Base-by-base conservation (phyloP, 2,888 invertebrate genomes). In the Adelognathus sp. region DNA sequence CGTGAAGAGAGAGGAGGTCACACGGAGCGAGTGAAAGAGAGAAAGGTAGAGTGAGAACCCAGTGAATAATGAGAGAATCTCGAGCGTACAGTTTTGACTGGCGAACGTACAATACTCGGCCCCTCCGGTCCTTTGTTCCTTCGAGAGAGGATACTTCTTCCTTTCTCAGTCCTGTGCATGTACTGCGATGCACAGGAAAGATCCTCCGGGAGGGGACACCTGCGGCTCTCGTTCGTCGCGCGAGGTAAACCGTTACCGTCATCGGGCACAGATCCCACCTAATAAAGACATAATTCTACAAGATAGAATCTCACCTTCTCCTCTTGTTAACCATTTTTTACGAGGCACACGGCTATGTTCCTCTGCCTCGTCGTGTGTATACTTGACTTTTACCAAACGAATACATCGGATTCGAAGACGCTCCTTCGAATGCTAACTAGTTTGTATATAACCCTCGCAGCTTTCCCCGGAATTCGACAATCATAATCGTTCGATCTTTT, bases 201-300 rank as follows among this genome's bases (percentile, higher is more conserved):
- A 67, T 69, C 50, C 61, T 56, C 33, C n/a, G n/a, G 52, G 58
- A 14, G 69, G 60, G 80, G 83, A 88, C 87, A 88, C 86, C 88
- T 86, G 85, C 86, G 79, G 81, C 61, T 84, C 79, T 64, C 58
- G 63, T 73, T 79, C 70, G 67, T 83, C 75, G 76, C 75, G 64
- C 31, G 39, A 71, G 74, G 73, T 16, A 71, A 85, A 87, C 88
- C 87, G 88, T 88, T 88, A 86, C 81, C 82, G 83, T 86, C 87
- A 87, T 88, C 84, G 85, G 85, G 83, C 84, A 81, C 83, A 84
- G 84, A 87, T 85, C 85, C 82, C 84, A 81, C 79, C 88, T 88
- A 88, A 88, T 88, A 88, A 88, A 88, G 88, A 88, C 88, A 88
- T 88, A 87, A 88, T 88, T 88, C 85, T 88, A 77, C 73, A 31